phyloP scores from a whole-genome alignment of 2,888 invertebrate species.

The Metellina segmentata region DNA sequence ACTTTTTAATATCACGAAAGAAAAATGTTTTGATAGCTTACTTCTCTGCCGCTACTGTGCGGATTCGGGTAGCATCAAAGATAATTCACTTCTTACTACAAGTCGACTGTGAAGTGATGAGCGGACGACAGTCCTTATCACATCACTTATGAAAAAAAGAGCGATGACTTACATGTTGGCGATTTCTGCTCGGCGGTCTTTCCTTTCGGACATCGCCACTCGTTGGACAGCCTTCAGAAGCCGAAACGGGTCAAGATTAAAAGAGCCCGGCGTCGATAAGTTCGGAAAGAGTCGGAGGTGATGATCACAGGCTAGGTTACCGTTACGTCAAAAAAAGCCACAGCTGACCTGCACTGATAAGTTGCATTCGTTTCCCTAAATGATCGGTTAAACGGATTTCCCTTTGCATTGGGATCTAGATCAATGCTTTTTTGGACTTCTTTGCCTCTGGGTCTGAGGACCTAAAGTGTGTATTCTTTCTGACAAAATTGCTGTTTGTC shows the following conservation, averaged over 20 bases:
- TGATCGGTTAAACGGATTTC: not conserved
- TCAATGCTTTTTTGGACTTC: not conserved
- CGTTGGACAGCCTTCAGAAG: too few species aligned
- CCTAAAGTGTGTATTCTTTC: too few species aligned
- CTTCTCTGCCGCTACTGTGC: not conserved
- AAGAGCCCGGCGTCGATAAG: not conserved
- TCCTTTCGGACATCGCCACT: not conserved
- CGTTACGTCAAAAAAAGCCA: too few species aligned
- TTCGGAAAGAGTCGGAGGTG: not conserved
- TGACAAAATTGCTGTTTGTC: too few species aligned
- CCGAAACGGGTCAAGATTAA: not conserved
- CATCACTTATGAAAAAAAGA: constrained; percentile 1
- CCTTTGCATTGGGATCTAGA: not conserved
- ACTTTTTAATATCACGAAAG: not conserved
- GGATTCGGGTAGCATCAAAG: constrained; percentile 28
- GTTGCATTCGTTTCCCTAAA: not conserved
- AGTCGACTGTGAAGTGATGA: constrained; percentile 26
- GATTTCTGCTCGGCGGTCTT: not conserved
- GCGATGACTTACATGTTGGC: constrained; percentile 31
- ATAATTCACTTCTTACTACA: not conserved
- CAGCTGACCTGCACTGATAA: not conserved
- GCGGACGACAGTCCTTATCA: constrained; percentile 18
- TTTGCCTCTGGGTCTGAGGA: too few species aligned
- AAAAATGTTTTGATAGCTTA: not conserved
- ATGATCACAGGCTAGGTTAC: not conserved